Base-by-base conservation (phyloP, 2,113 vertebrate species). In the Himantopus leucocephalus region DNA sequence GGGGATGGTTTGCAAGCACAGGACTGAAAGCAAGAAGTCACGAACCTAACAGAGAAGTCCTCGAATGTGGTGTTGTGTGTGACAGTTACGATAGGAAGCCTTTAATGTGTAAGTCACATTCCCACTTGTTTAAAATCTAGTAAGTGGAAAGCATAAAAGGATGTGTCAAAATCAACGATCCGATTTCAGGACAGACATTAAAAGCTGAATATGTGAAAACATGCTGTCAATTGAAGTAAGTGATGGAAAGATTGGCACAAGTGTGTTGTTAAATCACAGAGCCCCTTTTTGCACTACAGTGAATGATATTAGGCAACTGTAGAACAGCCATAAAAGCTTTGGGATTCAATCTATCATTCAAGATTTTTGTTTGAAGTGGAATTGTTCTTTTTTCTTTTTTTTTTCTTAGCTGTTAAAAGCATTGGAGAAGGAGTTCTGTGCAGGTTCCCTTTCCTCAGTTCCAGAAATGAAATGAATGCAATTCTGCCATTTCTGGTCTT, bases 191-290 rank as follows among this genome's bases (percentile, higher is more conserved):
- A 47, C 71, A 96, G 66, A 47, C 19, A 89, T 85, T 94, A 83
- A 96, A 93, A 97, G 78, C 52, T 67, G 94, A 96, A 80, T 81
- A 58, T 56, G 56, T 90, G 50, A 96, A 93, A 96, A 94, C 29
- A 80, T 27, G 37, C n/a, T 81, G 78, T 32, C 74, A 64, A 43
- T 74, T 94, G 59, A 90, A 79, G 56, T 63, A 90, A 94, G 73
- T 32, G 83, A 68, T 39, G 11, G 58, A 84, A 95, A 91, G 30
- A 53, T 59, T 81, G 35, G 80, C 56, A 62, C 6, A 63, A 73
- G 41, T 87, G 94, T 85, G 47, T 85, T 92, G 50, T 71, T 82
- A 43, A 85, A 94, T 58, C 0, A 1, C 43, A 68, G 53, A 60
- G 24, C 37, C 53, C 32, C 26, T 77, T 70, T 89, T 64, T 78